A percentile compares a stretch with the other conserved stretches of the same genome.
Conservation (phyloP, 2,888 invertebrate species). For the Dryococelus australis region DNA sequence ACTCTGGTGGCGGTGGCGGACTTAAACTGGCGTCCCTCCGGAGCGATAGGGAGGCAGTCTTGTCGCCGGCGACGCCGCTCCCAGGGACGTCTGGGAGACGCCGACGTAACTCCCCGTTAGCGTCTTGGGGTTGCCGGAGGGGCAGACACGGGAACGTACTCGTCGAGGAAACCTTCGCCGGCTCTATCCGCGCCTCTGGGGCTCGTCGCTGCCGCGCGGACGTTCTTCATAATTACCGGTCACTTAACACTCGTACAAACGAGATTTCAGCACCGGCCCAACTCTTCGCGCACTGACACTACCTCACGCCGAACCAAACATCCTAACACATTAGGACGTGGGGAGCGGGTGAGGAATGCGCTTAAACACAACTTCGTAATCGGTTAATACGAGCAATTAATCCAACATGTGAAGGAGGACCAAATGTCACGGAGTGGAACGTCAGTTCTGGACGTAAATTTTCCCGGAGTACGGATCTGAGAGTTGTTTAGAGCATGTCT, state of each 20-base stretch:
- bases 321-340: no score
- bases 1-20: neutral
- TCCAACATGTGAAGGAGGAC: no score
- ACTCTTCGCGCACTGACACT: no score
- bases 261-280: neutral
- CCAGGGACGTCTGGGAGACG: neutral
- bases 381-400: no score
- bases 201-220: neutral
- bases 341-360: no score
- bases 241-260: neutral
- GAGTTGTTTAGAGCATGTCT: no score
- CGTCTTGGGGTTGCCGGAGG: neutral
- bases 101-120: neutral
- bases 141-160: neutral
- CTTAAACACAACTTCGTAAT: no score
- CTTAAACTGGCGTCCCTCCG: constrained; percentile 1
- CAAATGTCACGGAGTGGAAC: no score
- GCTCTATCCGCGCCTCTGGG: neutral
- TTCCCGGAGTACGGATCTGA: no score
- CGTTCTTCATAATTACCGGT: neutral
- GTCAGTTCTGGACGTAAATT: no score
- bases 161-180: neutral
- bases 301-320: no score
- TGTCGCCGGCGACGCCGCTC: neutral
- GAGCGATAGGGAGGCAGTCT: neutral